These are phyloP conservation scores for Alauda arvensis DNA, from an alignment of 2,797 vertebrate genomes.

Conservation along the genomic window DNA sequence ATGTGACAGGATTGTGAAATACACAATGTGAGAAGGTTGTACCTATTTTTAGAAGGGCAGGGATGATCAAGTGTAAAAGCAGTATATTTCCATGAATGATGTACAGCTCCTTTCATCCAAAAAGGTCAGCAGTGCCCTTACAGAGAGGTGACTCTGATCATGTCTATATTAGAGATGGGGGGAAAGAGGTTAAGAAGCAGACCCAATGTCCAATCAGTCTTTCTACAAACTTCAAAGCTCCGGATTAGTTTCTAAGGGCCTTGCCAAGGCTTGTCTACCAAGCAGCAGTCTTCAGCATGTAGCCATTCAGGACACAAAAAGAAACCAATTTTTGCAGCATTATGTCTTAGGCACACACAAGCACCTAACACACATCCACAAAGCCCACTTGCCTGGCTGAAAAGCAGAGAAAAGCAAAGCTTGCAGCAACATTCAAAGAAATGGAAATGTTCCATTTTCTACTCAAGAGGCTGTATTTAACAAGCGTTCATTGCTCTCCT, in stretches of 20 bases:
- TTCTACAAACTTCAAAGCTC: conserved; percentile 20
- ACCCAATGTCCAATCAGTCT: conserved; percentile 2
- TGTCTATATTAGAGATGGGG: neutral
- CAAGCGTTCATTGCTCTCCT: neutral
- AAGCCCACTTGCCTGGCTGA: neutral
- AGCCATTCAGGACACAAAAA: neutral
- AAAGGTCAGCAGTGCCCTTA: conserved; percentile 35
- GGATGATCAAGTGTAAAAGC: conserved; percentile 48
- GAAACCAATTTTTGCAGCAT: conserved; percentile 26
- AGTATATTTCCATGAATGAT: conserved; percentile 19
- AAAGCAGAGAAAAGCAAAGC: neutral
- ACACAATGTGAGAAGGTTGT: conserved; percentile 37
- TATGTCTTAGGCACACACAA: neutral
- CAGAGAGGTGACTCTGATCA: conserved; percentile 14
- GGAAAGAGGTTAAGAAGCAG: conserved; percentile 32
- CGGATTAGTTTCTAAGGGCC: neutral
- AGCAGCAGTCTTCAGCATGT: neutral
- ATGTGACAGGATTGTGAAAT: conserved; percentile 33
- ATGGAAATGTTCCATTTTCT: neutral
- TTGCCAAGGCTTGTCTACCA: neutral
- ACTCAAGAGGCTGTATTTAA: neutral
- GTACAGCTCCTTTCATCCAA: conserved; percentile 29
- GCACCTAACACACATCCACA: neutral
- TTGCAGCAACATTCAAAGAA: neutral
- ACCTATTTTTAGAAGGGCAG: conserved; percentile 37